A percentile compares a stretch with the other conserved stretches of the same genome.
These are phyloP conservation scores for Drosophila takahashii DNA, from an alignment of 1,140 invertebrate genomes.

Conservation along the genomic window DNA sequence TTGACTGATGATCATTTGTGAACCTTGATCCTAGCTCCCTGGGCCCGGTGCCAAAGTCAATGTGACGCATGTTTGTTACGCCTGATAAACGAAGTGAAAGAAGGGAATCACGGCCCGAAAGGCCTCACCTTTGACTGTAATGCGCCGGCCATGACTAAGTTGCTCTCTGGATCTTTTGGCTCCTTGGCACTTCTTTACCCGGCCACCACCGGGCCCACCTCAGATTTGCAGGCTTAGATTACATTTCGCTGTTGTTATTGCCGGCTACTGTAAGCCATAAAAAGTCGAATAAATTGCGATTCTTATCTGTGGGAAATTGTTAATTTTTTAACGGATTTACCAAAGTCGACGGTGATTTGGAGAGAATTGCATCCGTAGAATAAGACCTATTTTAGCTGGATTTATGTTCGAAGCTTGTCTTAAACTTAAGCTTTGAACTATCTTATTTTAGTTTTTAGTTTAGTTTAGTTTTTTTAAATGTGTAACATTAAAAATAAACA, in stretches of 20 bases:
- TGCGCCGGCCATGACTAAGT: slow-evolving; percentile 70
- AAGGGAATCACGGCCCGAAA: slow-evolving; percentile 39
- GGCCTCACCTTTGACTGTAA: slow-evolving; percentile 62
- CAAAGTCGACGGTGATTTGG: not conserved
- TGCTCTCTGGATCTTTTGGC: slow-evolving; percentile 25
- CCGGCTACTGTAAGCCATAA: slow-evolving; percentile 53
- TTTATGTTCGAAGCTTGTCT: not conserved
- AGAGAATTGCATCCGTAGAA: not conserved
- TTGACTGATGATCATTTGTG: slow-evolving; percentile 80
- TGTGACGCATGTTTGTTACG: slow-evolving; percentile 80
- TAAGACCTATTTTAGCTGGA: not conserved
- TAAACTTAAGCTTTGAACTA: too few relatives aligned
- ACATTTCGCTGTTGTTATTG: slow-evolving; percentile 20
- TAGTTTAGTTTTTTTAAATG: too few relatives aligned
- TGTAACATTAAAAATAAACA: too few relatives aligned
- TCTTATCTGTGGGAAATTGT: slow-evolving; percentile 62
- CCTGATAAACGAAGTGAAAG: slow-evolving; percentile 58
- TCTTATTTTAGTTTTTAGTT: too few relatives aligned
- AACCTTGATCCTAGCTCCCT: slow-evolving; percentile 64
- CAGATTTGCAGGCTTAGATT: slow-evolving; percentile 55
- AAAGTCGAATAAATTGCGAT: slow-evolving; percentile 52
- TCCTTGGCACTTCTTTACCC: slow-evolving; percentile 23
- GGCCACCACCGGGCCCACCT: slow-evolving; percentile 13
- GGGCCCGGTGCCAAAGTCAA: slow-evolving; percentile 52
- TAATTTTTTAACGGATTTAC: slow-evolving; percentile 44